A percentile compares a stretch with the other conserved stretches of the same genome.
Evolutionary conservation across 1,140 invertebrate genomes (phyloP).

Genomic region (Lamellibrachia luymesi): DNA sequence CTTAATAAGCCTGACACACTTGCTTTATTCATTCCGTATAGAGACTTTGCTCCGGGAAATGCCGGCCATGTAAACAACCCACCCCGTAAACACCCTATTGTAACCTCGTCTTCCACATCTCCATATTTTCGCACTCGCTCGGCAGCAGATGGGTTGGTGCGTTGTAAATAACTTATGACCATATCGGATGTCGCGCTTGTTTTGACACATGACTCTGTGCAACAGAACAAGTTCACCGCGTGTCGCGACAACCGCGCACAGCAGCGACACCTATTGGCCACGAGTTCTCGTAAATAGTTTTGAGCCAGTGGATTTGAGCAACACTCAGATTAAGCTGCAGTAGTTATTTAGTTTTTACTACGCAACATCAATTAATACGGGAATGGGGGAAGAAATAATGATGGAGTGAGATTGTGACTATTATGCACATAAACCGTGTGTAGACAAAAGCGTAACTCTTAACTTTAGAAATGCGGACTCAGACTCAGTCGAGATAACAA

Average conservation of each 20-base stretch:
- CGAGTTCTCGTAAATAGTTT: too few relatives aligned
- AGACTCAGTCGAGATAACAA: too few relatives aligned
- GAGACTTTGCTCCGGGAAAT: not conserved
- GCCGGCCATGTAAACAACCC: not conserved
- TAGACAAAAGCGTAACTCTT: too few relatives aligned
- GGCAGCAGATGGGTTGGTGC: not conserved
- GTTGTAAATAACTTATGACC: not conserved
- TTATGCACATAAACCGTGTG: too few relatives aligned
- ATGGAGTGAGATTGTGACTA: too few relatives aligned
- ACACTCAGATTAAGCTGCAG: not conserved
- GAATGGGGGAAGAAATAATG: too few relatives aligned
- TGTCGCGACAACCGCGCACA: too few relatives aligned
- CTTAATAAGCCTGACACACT: not conserved
- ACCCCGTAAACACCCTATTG: not conserved
- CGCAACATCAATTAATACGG: too few relatives aligned
- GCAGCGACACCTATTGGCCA: too few relatives aligned
- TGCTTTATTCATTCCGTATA: not conserved
- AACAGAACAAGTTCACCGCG: too few relatives aligned
- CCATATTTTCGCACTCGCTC: not conserved
- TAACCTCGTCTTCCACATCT: not conserved
- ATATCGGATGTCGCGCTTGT: not conserved
- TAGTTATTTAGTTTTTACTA: not conserved
- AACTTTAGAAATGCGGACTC: too few relatives aligned
- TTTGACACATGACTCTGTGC: not conserved
- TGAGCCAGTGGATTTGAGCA: not conserved